Conservation (phyloP, 2,888 invertebrate species). For the Tiphia femorata region DNA sequence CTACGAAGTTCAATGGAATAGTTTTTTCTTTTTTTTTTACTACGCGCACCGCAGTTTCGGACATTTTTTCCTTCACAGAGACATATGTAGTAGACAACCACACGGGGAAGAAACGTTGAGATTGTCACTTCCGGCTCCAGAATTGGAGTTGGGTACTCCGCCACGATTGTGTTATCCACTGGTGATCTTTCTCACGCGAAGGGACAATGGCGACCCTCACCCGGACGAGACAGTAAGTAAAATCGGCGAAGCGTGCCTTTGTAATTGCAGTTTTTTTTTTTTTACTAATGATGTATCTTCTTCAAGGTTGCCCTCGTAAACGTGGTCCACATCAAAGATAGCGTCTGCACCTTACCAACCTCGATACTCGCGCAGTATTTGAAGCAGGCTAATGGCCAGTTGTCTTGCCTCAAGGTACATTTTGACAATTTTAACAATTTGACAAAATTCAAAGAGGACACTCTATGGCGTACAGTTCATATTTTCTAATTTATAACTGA, state of each 20-base stretch:
- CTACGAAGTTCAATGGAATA: too few relatives aligned
- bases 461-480: too few relatives aligned
- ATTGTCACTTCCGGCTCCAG: conserved; percentile 74
- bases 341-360: conserved; percentile 83
- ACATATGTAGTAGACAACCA: conserved; percentile 72
- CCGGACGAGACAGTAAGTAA: conserved; percentile 83
- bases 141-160: conserved; percentile 79
- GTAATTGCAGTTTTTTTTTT: too few relatives aligned
- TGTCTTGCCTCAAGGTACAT: conserved; percentile 85
- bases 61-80: conserved; percentile 58
- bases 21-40: too few relatives aligned
- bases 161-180: conserved; percentile 83
- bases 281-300: neutral
- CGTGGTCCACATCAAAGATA: conserved; percentile 86
- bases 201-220: conserved; percentile 75
- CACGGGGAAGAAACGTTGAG: conserved; percentile 78
- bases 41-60: too few relatives aligned
- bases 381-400: conserved; percentile 85
- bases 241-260: too few relatives aligned
- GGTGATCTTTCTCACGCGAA: conserved; percentile 80
- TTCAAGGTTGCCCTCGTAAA: conserved; percentile 83
- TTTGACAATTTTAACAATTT: too few relatives aligned
- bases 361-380: conserved; percentile 87
- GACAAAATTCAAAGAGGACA: too few relatives aligned
- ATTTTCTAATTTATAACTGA: too few relatives aligned